A percentile compares a stretch with the other conserved stretches of the same genome.
These are phyloP conservation scores for Hofmannophila pseudospretella DNA, from an alignment of 2,888 invertebrate genomes.

Conservation along the genomic window DNA sequence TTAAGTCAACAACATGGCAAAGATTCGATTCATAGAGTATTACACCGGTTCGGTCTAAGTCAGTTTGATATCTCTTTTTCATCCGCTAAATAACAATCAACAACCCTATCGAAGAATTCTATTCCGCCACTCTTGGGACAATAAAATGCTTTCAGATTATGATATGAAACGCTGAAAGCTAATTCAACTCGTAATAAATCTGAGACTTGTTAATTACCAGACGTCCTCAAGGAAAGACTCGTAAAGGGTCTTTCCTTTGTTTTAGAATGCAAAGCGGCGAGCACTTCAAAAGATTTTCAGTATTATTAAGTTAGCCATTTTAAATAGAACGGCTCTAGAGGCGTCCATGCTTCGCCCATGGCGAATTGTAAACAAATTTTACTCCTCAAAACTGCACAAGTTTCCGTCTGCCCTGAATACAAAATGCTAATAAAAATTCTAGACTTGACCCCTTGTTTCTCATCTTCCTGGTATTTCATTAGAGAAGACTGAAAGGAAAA, in stretches of 20 bases:
- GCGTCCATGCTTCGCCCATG: constrained; percentile 17
- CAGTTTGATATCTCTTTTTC: too few species aligned
- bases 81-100: too few species aligned
- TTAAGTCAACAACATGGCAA: too few species aligned
- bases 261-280: constrained; percentile 30
- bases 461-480: constrained; percentile 55
- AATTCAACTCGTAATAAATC: constrained; percentile 66
- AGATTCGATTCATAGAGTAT: too few species aligned
- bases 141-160: constrained; percentile 68
- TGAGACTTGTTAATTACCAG: constrained; percentile 66
- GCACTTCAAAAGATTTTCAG: constrained; percentile 49
- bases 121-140: constrained; percentile 33
- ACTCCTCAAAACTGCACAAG: constrained; percentile 32
- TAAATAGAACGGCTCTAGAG: constrained; percentile 37
- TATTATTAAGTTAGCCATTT: constrained; percentile 45
- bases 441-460: constrained; percentile 29
- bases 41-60: too few species aligned
- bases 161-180: constrained; percentile 68
- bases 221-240: constrained; percentile 38
- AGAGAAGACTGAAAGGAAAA: constrained; percentile 55
- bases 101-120: constrained; percentile 1
- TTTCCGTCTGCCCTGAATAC: constrained; percentile 33
- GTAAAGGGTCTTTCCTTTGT: constrained; percentile 55
- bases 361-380: constrained; percentile 39
- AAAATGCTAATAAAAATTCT: constrained; percentile 56